phyloP scores from a whole-genome alignment of 2,888 invertebrate genomes.

The Anodontia alba region DNA sequence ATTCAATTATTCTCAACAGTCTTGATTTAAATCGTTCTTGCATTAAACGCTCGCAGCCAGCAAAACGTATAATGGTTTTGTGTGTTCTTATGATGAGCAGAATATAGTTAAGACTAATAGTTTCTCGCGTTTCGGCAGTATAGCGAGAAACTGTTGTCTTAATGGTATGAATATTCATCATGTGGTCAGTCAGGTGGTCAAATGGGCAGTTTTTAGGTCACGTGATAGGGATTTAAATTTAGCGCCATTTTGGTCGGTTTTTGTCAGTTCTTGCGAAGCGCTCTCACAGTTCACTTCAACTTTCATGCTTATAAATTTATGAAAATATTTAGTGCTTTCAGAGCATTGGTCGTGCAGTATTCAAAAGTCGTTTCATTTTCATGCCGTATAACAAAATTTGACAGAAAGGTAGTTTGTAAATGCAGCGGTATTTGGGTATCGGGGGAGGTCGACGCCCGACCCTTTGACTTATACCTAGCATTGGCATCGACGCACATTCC shows the following conservation, averaged over 20 bases:
- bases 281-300: not conserved
- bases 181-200: not conserved
- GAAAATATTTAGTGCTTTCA: not conserved
- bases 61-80: not conserved
- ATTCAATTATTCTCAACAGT: not conserved
- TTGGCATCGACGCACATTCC: not conserved
- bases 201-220: not conserved
- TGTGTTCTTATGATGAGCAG: too few species aligned
- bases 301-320: not conserved
- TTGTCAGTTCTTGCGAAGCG: too few species aligned
- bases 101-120: slow-evolving; percentile 13
- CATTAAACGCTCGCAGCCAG: slow-evolving; percentile 5
- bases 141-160: slow-evolving; percentile 11
- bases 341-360: not conserved
- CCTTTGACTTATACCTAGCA: not conserved
- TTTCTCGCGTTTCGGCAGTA: slow-evolving; percentile 9
- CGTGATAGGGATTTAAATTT: not conserved
- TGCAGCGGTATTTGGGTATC: not conserved
- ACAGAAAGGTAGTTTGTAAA: too few species aligned
- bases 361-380: not conserved
- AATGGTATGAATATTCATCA: slow-evolving; percentile 9
- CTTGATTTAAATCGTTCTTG: not conserved
- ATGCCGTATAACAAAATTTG: not conserved
- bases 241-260: not conserved
- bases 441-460: not conserved